Percentiles rank a stretch among this genome's conserved stretches.
phyloP scores from a whole-genome alignment of 2,797 vertebrate genomes.

The Potorous gilbertii region DNA sequence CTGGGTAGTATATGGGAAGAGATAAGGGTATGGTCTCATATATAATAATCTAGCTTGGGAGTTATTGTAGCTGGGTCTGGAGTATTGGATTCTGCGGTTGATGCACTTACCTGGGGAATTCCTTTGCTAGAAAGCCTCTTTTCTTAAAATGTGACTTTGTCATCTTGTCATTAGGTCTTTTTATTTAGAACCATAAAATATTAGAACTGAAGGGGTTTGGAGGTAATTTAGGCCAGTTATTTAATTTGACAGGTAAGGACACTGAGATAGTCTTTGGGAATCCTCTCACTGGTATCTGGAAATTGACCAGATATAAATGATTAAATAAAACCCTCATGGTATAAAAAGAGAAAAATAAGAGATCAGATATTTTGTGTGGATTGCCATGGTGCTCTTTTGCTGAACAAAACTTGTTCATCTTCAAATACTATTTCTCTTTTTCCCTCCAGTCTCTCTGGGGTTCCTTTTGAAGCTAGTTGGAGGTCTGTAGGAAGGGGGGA shows the following conservation, averaged over 20 bases:
- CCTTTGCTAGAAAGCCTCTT: slow-evolving; percentile 46
- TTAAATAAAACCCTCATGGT: slow-evolving; percentile 6
- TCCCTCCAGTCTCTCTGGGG: neutral
- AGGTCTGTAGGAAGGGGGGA: neutral
- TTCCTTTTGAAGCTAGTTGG: slow-evolving; percentile 44
- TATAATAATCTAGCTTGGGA: neutral
- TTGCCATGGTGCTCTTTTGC: neutral
- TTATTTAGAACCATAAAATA: slow-evolving; percentile 13
- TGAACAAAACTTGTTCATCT: slow-evolving; percentile 37
- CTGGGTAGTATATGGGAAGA: neutral
- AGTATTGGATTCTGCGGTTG: neutral
- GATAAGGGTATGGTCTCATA: neutral
- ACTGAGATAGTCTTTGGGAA: slow-evolving; percentile 10
- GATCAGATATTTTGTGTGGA: slow-evolving; percentile 22
- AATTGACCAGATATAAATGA: slow-evolving; percentile 35
- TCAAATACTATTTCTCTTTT: slow-evolving; percentile 47
- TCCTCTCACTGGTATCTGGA: slow-evolving; percentile 18
- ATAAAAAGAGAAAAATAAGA: slow-evolving; percentile 36
- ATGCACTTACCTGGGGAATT: neutral
- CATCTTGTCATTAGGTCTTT: slow-evolving; percentile 52
- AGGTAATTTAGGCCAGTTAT: neutral
- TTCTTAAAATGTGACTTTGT: slow-evolving; percentile 56
- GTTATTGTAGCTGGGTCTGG: neutral
- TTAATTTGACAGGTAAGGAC: neutral
- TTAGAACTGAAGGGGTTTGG: neutral